Evolutionary conservation across 2,888 invertebrate species (phyloP), one percentile per base, ranked within the genome.

Genomic region (Leptura quadrifasciata): DNA sequence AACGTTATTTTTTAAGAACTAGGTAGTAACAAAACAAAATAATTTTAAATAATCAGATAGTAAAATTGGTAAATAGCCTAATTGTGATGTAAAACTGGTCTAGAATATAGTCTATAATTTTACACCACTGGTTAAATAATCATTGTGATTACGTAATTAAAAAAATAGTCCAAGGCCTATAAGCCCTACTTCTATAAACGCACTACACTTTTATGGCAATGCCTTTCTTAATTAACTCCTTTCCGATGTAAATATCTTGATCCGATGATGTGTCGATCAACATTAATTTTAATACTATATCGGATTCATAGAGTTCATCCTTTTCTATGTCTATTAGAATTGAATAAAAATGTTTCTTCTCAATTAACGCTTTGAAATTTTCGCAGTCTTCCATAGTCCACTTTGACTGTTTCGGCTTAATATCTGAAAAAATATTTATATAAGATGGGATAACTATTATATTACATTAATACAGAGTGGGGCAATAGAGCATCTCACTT

Each of bases 311-410:
- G 31, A 92, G 85, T 20, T 92, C 91, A 83, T 94, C 94, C 58
- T 90, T 90, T 74, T 91, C 92, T 9, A 93, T 91, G 20, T 93
- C 91, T 78, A 91, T 91, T 68, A 96, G 91, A 64, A 93, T 87
- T 0, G 95, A 94, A 15, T 94, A 94, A 79, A 96, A 94, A 69
- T 92, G 90, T 83, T 93, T 93, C 47, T 93, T 92, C 47, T 93
- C 92, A 6, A 95, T 94, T 78, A 95, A 85, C 80, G 94, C 91
- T 83, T 94, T 93, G 86, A 96, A 96, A 76, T 92, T 89, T 69
- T 94, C 89, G 84, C 94, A 94, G 88, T 95, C 95, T 82, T 94
- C 93, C 80, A 94, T 92, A 0, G 92, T 91, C 94, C 95, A 95
- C 88, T 95, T 91, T 21, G 87, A 87, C 76, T 90, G 88, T 24